Conservation (phyloP, 2,888 invertebrate species). For the Amiota minor region DNA sequence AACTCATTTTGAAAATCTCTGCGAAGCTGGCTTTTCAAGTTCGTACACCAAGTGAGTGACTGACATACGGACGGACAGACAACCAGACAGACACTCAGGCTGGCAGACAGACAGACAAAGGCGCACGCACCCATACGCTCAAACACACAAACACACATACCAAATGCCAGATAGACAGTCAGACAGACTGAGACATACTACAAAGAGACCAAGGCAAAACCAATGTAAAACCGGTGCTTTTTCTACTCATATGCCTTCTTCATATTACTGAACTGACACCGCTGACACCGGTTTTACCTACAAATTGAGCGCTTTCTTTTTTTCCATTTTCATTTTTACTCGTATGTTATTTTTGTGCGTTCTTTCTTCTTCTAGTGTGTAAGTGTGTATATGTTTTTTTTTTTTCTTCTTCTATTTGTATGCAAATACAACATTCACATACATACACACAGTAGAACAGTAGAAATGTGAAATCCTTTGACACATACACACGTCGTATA, state of each 20-base stretch:
- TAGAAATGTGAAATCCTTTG: slow-evolving; percentile 3
- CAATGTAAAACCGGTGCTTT: neutral
- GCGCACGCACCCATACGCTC: slow-evolving; percentile 21
- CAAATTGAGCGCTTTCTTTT: neutral
- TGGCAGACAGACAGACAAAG: slow-evolving; percentile 2
- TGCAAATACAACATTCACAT: slow-evolving; percentile 8
- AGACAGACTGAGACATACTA: no score
- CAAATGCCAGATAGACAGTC: slow-evolving; percentile 31
- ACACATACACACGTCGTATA: slow-evolving; percentile 55
- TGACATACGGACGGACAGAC: slow-evolving; percentile 16
- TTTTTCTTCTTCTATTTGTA: neutral
- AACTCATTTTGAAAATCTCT: slow-evolving; percentile 54
- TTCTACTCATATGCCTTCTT: neutral
- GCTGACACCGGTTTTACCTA: no score
- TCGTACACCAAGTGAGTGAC: slow-evolving; percentile 40
- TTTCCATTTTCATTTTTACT: neutral
- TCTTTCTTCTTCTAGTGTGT: neutral
- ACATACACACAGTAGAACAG: neutral
- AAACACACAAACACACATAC: neutral
- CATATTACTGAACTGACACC: no score
- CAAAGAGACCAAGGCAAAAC: no score
- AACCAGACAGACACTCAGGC: slow-evolving; percentile 20
- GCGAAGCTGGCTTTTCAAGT: slow-evolving; percentile 52
- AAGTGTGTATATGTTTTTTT: neutral
- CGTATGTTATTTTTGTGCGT: neutral